Conservation (phyloP, 2,888 invertebrate genomes). For the Lissocephala sabroskyi region DNA sequence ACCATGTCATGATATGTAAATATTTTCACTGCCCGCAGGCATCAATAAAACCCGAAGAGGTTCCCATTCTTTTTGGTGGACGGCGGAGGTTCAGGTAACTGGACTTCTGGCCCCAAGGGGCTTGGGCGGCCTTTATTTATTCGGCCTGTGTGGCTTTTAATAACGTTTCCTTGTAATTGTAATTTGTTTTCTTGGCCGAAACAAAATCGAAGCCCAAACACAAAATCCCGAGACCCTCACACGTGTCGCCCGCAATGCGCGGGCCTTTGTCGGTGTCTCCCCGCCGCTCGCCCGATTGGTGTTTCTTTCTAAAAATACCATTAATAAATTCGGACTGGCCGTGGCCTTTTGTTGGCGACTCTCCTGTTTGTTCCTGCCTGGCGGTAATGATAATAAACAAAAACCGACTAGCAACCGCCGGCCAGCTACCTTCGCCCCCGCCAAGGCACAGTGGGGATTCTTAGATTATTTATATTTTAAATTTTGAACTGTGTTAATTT, state of each 20-base stretch:
- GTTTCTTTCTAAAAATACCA: slow-evolving; percentile 34
- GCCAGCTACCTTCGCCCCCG: too few species aligned
- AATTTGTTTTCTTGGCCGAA: slow-evolving; percentile 53
- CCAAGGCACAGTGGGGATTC: too few species aligned
- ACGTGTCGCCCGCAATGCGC: too few species aligned
- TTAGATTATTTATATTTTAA: too few species aligned
- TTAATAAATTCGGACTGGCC: slow-evolving; percentile 50
- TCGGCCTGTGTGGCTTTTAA: slow-evolving; percentile 52
- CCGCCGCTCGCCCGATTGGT: not conserved
- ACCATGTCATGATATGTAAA: slow-evolving; percentile 38
- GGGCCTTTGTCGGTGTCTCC: not conserved
- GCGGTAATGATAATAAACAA: slow-evolving; percentile 46
- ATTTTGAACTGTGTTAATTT: too few species aligned
- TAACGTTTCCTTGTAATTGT: slow-evolving; percentile 70
- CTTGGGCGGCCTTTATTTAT: slow-evolving; percentile 36
- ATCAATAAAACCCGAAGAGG: slow-evolving; percentile 28
- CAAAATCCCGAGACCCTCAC: too few species aligned
- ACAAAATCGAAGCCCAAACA: not conserved
- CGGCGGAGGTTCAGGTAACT: too few species aligned
- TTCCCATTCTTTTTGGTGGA: too few species aligned
- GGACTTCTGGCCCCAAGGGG: slow-evolving; percentile 22
- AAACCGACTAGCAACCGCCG: too few species aligned
- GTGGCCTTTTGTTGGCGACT: slow-evolving; percentile 41
- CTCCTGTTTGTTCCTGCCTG: slow-evolving; percentile 54
- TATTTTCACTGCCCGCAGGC: slow-evolving; percentile 32